Percentiles rank a stretch among this genome's conserved stretches.
These are phyloP conservation scores for Gulo gulo DNA, from an alignment of 2,113 vertebrate species.

Conservation along the genomic window DNA sequence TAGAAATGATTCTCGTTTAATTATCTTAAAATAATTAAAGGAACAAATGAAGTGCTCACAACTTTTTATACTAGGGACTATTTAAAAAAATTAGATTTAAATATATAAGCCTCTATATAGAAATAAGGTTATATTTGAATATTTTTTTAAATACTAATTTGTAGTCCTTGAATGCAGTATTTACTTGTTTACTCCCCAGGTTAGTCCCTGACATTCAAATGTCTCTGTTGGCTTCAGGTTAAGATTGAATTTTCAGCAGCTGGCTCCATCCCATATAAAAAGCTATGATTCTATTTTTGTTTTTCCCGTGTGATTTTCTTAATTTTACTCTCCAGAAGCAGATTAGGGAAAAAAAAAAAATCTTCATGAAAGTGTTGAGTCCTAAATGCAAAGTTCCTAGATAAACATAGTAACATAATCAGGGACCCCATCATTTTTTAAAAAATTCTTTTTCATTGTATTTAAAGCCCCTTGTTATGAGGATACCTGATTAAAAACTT, in stretches of 20 bases:
- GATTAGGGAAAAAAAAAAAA: neutral
- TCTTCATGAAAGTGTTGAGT: neutral
- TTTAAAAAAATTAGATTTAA: neutral
- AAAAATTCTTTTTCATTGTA: neutral
- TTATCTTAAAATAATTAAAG: too few relatives aligned
- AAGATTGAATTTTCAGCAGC: constrained; percentile 15
- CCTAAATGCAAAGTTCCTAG: neutral
- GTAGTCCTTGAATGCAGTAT: neutral
- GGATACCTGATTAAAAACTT: neutral
- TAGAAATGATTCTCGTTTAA: neutral
- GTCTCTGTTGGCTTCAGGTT: neutral
- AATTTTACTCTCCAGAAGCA: constrained; percentile 4
- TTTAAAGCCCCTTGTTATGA: neutral
- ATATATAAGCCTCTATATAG: neutral
- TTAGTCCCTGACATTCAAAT: constrained; percentile 30
- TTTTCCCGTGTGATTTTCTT: neutral
- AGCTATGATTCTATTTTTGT: neutral
- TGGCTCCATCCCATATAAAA: neutral
- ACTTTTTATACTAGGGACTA: neutral
- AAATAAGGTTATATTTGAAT: neutral
- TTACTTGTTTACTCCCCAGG: neutral
- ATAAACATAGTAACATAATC: neutral
- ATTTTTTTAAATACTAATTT: neutral
- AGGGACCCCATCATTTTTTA: neutral
- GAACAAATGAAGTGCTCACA: too few relatives aligned